A percentile compares a stretch with the other conserved stretches of the same genome.
Conservation (phyloP, 2,797 vertebrate genomes). For the Spinus pinus region DNA sequence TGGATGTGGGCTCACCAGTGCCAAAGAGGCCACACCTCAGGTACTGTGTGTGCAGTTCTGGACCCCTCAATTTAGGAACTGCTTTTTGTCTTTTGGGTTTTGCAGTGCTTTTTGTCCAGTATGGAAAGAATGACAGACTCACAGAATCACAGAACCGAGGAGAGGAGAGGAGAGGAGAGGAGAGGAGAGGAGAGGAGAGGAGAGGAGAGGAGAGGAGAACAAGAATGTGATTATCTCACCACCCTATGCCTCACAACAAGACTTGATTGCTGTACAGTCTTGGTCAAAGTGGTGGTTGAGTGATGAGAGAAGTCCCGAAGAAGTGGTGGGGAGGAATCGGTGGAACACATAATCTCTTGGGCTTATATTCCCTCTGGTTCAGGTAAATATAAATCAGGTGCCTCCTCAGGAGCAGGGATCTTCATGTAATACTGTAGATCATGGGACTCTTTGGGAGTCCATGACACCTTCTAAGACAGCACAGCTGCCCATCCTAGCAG, state of each 20-base stretch:
- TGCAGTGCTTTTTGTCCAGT: neutral
- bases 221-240: neutral
- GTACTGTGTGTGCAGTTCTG: neutral
- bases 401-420: fast-evolving
- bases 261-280: neutral
- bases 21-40: too few species aligned
- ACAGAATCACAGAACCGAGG: neutral
- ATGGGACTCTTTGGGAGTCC: too few species aligned
- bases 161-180: too few species aligned
- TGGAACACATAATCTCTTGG: fast-evolving
- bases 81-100: neutral
- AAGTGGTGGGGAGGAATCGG: neutral
- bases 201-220: neutral
- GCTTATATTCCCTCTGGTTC: neutral
- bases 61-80: neutral
- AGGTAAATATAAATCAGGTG: neutral
- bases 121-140: neutral
- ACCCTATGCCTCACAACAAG: too few species aligned
- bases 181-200: too few species aligned
- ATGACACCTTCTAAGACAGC: neutral
- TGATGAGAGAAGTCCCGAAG: neutral
- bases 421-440: neutral
- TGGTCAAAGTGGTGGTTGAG: neutral
- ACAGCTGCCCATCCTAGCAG: neutral
- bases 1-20: neutral